Percentiles rank a stretch among this genome's conserved stretches.
Conservation (phyloP, 2,888 invertebrate species). For the Zaprionus bogoriensis region DNA sequence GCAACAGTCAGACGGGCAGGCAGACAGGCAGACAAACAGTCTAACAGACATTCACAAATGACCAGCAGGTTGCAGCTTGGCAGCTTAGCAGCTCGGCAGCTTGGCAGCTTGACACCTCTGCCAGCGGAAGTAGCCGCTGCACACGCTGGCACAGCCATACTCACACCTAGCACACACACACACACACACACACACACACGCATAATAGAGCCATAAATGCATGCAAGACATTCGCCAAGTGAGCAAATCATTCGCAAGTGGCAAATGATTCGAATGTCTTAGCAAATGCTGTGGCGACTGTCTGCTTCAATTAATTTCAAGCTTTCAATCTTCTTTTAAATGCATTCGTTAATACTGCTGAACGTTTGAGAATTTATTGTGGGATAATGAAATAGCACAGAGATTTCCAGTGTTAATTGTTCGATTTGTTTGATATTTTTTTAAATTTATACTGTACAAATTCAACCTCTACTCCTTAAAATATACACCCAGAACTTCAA, state of each 20-base stretch:
- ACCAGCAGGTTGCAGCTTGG: constrained; percentile 32
- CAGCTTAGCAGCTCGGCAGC: not conserved
- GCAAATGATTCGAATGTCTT: not conserved
- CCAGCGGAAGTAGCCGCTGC: constrained; percentile 51
- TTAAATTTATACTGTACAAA: too few relatives aligned
- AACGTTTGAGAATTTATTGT: too few relatives aligned
- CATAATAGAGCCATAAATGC: not conserved
- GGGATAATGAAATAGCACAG: too few relatives aligned
- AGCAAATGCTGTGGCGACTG: not conserved
- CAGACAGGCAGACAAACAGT: constrained; percentile 1
- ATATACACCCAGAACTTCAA: too few relatives aligned
- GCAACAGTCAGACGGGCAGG: constrained; percentile 16
- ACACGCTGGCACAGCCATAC: constrained; percentile 34
- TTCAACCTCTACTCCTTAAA: too few relatives aligned
- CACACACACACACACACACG: not conserved
- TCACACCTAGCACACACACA: not conserved
- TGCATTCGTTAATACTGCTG: too few relatives aligned
- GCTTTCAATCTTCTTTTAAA: too few relatives aligned
- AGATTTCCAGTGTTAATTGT: too few relatives aligned
- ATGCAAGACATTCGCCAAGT: not conserved
- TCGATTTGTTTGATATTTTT: too few relatives aligned
- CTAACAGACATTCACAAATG: constrained; percentile 22
- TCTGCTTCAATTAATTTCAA: too few relatives aligned
- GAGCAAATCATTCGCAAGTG: not conserved
- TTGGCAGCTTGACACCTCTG: not conserved